Evolutionary conservation across 1,140 invertebrate genomes (phyloP).

Genomic region (Drepana arcuata): DNA sequence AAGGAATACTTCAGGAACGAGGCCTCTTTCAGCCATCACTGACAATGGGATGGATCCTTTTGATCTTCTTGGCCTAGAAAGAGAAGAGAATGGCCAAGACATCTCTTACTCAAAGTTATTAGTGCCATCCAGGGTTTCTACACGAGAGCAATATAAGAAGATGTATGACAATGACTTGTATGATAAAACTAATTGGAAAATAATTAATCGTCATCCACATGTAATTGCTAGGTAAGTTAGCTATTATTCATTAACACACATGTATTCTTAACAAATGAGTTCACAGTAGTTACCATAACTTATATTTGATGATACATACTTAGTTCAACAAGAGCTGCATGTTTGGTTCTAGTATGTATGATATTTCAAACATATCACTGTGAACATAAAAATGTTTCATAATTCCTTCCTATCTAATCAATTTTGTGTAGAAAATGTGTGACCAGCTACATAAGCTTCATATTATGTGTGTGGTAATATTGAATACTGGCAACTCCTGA

Average conservation of each 20-base stretch:
- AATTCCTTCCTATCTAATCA: too few species aligned
- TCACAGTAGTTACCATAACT: too few species aligned
- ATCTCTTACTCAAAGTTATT: conserved; percentile 90
- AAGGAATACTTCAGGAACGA: conserved; percentile 84
- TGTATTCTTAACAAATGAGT: neutral
- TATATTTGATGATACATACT: too few species aligned
- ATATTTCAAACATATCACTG: too few species aligned
- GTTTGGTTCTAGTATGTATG: too few species aligned
- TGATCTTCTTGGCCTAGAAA: conserved; percentile 86
- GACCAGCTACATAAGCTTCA: too few species aligned
- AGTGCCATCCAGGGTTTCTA: conserved; percentile 80
- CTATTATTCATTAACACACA: too few species aligned
- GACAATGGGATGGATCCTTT: conserved; percentile 90
- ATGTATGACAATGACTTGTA: conserved; percentile 73
- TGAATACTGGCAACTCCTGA: too few species aligned
- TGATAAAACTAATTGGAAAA: conserved; percentile 64
- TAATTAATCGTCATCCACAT: conserved; percentile 70
- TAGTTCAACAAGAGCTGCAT: too few species aligned
- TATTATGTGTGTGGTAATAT: too few species aligned
- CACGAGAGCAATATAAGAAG: conserved; percentile 66
- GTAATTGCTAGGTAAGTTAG: conserved; percentile 79
- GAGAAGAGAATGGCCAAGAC: conserved; percentile 86
- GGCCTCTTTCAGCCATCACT: conserved; percentile 87
- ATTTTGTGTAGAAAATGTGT: too few species aligned
- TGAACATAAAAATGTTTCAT: too few species aligned